phyloP scores from a whole-genome alignment of 2,113 vertebrate genomes.

The Aspiorhynchus laticeps region DNA sequence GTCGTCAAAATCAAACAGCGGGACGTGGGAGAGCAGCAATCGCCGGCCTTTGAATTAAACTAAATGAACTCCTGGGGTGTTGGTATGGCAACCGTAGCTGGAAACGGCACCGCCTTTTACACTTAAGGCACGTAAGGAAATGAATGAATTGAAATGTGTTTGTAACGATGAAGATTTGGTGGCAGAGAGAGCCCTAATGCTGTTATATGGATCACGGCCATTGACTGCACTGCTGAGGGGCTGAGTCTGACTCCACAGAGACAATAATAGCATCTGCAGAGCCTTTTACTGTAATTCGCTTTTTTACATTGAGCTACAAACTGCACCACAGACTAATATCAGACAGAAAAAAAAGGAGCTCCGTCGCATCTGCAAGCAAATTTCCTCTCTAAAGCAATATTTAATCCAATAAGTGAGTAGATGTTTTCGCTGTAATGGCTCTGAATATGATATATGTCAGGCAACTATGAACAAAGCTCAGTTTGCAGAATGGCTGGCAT shows the following conservation, averaged over 20 bases:
- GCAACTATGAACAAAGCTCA: constrained; percentile 72
- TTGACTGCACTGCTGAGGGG: constrained; percentile 42
- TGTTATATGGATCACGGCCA: constrained; percentile 39
- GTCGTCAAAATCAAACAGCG: constrained; percentile 78
- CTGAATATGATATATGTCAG: constrained; percentile 77
- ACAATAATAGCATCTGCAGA: constrained; percentile 52
- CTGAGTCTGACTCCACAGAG: constrained; percentile 43
- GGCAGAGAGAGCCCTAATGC: constrained; percentile 24
- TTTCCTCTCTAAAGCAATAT: constrained; percentile 80
- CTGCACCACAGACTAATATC: constrained; percentile 75
- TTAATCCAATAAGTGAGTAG: constrained; percentile 77
- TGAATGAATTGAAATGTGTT: constrained; percentile 47
- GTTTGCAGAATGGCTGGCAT: constrained; percentile 57
- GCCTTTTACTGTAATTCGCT: constrained; percentile 57
- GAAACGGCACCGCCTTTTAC: constrained; percentile 49
- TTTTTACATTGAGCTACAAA: constrained; percentile 69
- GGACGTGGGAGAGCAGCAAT: constrained; percentile 82
- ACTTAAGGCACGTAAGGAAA: constrained; percentile 55
- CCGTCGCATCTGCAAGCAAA: constrained; percentile 71
- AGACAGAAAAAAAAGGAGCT: constrained; percentile 68
- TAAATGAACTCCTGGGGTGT: constrained; percentile 90
- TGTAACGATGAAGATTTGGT: constrained; percentile 40
- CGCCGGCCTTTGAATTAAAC: constrained; percentile 86
- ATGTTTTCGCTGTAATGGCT: constrained; percentile 77
- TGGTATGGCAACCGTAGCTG: constrained; percentile 86